Evolutionary conservation across 2,888 invertebrate genomes (phyloP), one percentile per base, ranked within the genome.

Genomic region (Orchestes rusci): DNA sequence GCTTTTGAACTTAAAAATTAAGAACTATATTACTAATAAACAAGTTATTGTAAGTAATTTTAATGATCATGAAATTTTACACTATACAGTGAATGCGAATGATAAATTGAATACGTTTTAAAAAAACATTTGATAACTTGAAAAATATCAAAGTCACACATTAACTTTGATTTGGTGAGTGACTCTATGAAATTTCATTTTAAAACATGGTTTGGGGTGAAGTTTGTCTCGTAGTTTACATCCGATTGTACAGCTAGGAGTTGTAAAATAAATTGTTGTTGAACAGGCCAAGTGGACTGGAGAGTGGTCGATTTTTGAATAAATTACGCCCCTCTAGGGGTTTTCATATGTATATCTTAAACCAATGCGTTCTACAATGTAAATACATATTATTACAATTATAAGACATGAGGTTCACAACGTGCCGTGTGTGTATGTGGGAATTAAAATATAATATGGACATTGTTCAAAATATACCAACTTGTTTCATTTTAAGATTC

Each of bases 401-500:
- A 80, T 80, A 82, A 82, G 82, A 82, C 80, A 82, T 50, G 50
- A 83, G 83, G 83, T 84, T 84, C 84, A 84, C 84, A 82, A 83
- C 82, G 84, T 84, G 84, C 84, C 84, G 84, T 83, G 83, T 83
- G 83, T 84, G 83, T 84, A 83, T 84, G 84, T 81, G 82, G 75
- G 73, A 82, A 80, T 59, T 56, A 51, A 51, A 49, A 49, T 82
- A 82, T 81, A 82, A 82, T 82, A 82, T 82, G 83, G 82, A 84
- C 82, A 83, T 82, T 84, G 84, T 84, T 83, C 82, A 84, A 82
- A 80, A 78, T 76, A 76, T 65, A 41, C 20, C 36, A 45, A 47
- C 47, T 5, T 29, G 51, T 59, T 55, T 58, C 52, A 56, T 58
- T 55, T 45, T n/a, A n/a, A n/a, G n/a, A n/a, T n/a, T n/a, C n/a